A percentile compares a stretch with the other conserved stretches of the same genome.
These are phyloP conservation scores for Chaitophorus viminalis DNA, from an alignment of 2,888 invertebrate genomes.

Conservation along the genomic window DNA sequence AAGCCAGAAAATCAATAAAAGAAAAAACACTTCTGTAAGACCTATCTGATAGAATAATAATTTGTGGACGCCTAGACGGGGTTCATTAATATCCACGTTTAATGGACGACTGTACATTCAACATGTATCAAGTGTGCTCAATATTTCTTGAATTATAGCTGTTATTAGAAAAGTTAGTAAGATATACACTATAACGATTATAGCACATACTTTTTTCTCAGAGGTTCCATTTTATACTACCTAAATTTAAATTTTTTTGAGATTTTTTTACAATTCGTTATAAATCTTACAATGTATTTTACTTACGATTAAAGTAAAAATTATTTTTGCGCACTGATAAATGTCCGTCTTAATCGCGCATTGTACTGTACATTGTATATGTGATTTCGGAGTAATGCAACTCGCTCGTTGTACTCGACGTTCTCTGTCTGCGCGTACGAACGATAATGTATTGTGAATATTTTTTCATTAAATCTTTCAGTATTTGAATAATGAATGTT, in stretches of 20 bases:
- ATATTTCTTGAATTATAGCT: too few relatives aligned
- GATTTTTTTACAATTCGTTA: background rate
- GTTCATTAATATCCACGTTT: background rate
- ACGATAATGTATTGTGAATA: background rate
- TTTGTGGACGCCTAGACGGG: too few relatives aligned
- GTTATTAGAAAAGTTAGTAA: too few relatives aligned
- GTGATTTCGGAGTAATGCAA: background rate
- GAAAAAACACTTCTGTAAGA: background rate
- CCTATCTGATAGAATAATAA: background rate
- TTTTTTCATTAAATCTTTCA: background rate
- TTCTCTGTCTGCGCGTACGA: background rate
- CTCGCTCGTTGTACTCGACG: background rate
- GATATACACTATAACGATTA: too few relatives aligned
- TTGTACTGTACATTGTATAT: background rate
- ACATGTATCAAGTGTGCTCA: background rate
- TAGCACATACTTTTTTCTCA: background rate
- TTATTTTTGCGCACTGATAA: background rate
- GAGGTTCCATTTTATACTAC: background rate
- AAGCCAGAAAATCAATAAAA: background rate
- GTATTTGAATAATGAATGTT: too few relatives aligned
- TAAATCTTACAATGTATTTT: background rate
- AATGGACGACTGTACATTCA: constrained; percentile 1
- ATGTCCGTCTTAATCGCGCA: background rate
- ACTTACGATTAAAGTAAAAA: background rate
- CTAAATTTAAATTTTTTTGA: background rate